Conservation (phyloP, 2,797 vertebrate species). For the Morelia viridis region DNA sequence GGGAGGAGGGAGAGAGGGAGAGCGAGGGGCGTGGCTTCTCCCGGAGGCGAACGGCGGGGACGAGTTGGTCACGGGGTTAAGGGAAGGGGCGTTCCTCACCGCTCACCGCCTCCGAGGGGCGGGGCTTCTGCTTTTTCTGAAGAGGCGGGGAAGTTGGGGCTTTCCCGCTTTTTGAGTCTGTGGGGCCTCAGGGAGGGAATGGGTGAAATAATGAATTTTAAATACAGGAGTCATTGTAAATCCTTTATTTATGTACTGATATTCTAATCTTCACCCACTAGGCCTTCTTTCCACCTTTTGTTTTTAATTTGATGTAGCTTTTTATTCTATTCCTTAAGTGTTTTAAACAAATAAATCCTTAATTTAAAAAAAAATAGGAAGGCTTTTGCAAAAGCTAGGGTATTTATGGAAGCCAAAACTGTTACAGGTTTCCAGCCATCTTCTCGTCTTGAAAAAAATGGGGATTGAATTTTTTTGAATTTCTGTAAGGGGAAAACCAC, state of each 20-base stretch:
- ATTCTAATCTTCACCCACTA: background rate
- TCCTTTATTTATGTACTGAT: background rate
- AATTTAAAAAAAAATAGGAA: background rate
- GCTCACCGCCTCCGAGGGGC: background rate
- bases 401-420: background rate
- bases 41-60: background rate
- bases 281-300: background rate
- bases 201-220: background rate
- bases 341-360: background rate
- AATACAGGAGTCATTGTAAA: background rate
- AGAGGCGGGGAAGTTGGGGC: too few species aligned
- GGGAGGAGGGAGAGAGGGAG: background rate
- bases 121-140: background rate
- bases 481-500: background rate
- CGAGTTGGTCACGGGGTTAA: background rate
- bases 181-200: background rate
- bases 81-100: background rate
- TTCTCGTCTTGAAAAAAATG: background rate
- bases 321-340: background rate
- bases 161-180: background rate
- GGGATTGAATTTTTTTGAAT: background rate
- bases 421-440: background rate
- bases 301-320: background rate
- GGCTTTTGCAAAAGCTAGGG: too few species aligned
- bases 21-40: background rate